Conservation (phyloP, 2,888 invertebrate species). For the Lepidocyrtoides sp. region DNA sequence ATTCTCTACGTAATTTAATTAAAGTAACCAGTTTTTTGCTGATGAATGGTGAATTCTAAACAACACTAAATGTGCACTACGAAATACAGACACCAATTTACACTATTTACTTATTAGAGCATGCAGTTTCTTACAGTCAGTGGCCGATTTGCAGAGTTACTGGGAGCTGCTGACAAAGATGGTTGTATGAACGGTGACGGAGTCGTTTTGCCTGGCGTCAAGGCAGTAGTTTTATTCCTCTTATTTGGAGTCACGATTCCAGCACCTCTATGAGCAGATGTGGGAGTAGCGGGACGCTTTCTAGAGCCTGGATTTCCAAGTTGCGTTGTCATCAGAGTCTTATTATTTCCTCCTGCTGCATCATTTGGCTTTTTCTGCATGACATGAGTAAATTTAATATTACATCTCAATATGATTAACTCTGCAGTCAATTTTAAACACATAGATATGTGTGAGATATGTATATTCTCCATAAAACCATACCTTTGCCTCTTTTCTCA, state of each 20-base stretch:
- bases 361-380: conserved; percentile 64
- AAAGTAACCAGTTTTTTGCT: conserved; percentile 4
- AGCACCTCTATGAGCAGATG: conserved; percentile 53
- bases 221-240: conserved; percentile 46
- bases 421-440: conserved; percentile 13
- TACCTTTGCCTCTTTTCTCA: conserved; percentile 76
- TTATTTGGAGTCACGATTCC: conserved; percentile 57
- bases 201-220: conserved; percentile 65
- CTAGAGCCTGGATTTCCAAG: conserved; percentile 39
- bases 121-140: conserved; percentile 44
- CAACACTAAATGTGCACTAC: no score
- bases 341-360: background rate
- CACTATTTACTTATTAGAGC: background rate
- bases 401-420: background rate
- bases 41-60: no score
- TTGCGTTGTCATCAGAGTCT: conserved; percentile 75
- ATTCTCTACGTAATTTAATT: conserved; percentile 1
- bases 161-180: conserved; percentile 1
- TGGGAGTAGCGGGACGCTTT: conserved; percentile 74
- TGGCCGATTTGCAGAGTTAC: conserved; percentile 23
- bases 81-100: no score
- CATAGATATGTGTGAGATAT: background rate
- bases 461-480: background rate
- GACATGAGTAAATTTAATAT: no score
- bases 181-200: conserved; percentile 55